Base-by-base conservation (phyloP, 2,113 vertebrate species). In the Thryonomys swinderianus region DNA sequence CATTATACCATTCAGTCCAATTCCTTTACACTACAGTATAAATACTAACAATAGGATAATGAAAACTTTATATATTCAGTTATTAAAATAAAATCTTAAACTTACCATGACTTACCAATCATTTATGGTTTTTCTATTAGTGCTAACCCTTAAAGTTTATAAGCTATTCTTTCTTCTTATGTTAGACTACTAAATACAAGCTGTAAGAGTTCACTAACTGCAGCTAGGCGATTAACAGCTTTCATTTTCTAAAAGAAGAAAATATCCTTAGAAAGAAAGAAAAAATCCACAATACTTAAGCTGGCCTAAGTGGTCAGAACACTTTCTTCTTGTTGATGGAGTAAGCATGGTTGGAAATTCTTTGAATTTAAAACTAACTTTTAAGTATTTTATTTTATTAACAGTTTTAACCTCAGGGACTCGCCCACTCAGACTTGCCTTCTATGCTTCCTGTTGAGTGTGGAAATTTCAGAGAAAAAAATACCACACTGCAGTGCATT, bases 381-480 rank as follows among this genome's bases (percentile, higher is more conserved):
- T 98, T 87, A 93, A 94, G 66, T 90, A 92, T 95, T 91, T 97
- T 96, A 97, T 96, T 98, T 98, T 98, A 98, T 98, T 98, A 98
- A 97, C 97, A 98, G 98, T 96, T 98, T 97, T 98, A 98, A 98
- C 98, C 97, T 98, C 98, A 98, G 93, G 97, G 98, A 97, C 94
- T 98, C 98, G 98, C 98, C 98, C 98, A 98, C 98, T 97, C 88
- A 93, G 96, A 95, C 93, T 97, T 98, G 97, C 96, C 98, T 97
- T 98, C 98, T 98, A 94, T 92, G 85, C 95, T 99, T 99, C 99
- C 99, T 99, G 98, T 98, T 98, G 85, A 96, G 90, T 97, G 97
- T 96, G 97, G 98, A 98, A 98, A 98, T 98, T 99, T 98, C 98
- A 97, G 98, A 98, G 98, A 98, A 99, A 98, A 98, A 96, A 95